A percentile compares a stretch with the other conserved stretches of the same genome.
Conservation (phyloP, 2,888 invertebrate species). For the Keiferia lycopersicella region DNA sequence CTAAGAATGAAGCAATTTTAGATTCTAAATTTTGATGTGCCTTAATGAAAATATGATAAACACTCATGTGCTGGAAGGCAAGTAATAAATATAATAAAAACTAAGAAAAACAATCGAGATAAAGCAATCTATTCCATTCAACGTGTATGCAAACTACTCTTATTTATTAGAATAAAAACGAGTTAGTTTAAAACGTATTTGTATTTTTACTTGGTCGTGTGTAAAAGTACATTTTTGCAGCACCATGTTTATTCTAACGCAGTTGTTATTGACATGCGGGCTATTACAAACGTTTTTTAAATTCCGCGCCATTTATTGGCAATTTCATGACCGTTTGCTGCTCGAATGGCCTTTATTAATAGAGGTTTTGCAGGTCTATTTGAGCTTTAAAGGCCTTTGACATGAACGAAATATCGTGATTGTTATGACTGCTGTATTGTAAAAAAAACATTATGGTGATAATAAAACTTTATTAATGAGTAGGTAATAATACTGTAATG, state of each 20-base stretch:
- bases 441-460: not conserved
- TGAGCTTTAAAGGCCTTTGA: slow-evolving; percentile 9
- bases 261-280: slow-evolving; percentile 31
- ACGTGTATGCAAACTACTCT: too few relatives aligned
- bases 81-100: too few relatives aligned
- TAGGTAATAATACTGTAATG: not conserved
- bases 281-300: slow-evolving; percentile 28
- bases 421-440: slow-evolving; percentile 6
- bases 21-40: too few relatives aligned
- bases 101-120: not conserved
- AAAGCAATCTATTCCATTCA: not conserved
- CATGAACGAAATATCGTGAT: slow-evolving; percentile 21
- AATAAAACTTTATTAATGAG: not conserved
- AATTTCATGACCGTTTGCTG: slow-evolving; percentile 23
- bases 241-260: slow-evolving; percentile 28
- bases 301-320: slow-evolving; percentile 28
- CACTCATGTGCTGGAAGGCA: too few relatives aligned
- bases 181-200: too few relatives aligned
- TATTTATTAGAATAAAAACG: too few relatives aligned
- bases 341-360: slow-evolving; percentile 23
- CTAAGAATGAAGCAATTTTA: too few relatives aligned
- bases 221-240: not conserved
- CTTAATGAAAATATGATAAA: too few relatives aligned
- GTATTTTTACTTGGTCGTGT: not conserved
- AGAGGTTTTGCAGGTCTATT: slow-evolving; percentile 5